Percentiles rank a stretch among this genome's conserved stretches.
Evolutionary conservation across 1,140 invertebrate species (phyloP).

Genomic region (Zaprionus vittiger): DNA sequence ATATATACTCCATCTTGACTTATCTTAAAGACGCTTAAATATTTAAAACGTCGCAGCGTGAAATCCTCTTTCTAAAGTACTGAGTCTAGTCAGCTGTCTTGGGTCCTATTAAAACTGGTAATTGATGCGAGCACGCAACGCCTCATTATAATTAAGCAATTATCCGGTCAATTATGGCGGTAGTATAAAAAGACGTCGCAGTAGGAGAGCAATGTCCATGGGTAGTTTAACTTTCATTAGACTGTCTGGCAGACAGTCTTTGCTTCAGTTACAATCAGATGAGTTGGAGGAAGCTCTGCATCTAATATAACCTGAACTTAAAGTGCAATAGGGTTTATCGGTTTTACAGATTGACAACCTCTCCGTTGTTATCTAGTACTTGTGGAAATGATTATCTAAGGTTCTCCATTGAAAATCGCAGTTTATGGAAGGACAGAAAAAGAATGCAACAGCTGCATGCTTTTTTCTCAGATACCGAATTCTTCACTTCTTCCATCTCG

Average conservation of each 20-base stretch:
- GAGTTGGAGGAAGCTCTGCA: neutral
- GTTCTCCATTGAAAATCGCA: too few relatives aligned
- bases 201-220: constrained; percentile 16
- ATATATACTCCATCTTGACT: too few relatives aligned
- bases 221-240: constrained; percentile 49
- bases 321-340: too few relatives aligned
- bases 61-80: neutral
- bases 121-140: constrained; percentile 4
- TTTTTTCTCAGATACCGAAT: neutral
- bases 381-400: too few relatives aligned
- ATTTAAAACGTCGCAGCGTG: neutral
- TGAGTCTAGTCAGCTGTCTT: neutral
- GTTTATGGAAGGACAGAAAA: too few relatives aligned
- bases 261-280: constrained; percentile 26
- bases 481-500: neutral
- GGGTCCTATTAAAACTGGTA: constrained; percentile 1
- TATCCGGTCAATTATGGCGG: neutral
- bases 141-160: constrained; percentile 4
- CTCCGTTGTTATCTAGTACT: too few relatives aligned
- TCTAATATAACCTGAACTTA: constrained; percentile 1
- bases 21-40: neutral
- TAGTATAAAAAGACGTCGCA: neutral
- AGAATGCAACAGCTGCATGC: too few relatives aligned
- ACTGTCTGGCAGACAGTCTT: constrained; percentile 34
- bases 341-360: too few relatives aligned